These are phyloP conservation scores for Parnassius mnemosyne DNA, from an alignment of 2,888 invertebrate species.

Conservation along the genomic window DNA sequence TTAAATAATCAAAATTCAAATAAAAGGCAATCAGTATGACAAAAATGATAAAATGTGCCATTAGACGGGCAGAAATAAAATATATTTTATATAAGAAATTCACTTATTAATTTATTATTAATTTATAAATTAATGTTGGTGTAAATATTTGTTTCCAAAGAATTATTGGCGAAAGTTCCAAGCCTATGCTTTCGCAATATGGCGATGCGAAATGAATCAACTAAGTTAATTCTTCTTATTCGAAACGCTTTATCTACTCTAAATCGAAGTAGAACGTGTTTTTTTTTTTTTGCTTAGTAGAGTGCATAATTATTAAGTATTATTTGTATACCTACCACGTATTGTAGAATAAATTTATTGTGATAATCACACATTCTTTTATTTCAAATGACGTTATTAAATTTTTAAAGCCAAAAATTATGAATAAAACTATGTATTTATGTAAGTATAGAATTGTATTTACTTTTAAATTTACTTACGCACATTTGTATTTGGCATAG, in stretches of 20 bases:
- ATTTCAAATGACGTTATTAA: too few species aligned
- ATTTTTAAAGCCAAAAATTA: too few species aligned
- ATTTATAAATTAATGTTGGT: not conserved
- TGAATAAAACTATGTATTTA: too few species aligned
- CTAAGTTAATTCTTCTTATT: too few species aligned
- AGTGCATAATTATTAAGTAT: constrained; percentile 21
- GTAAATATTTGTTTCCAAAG: not conserved
- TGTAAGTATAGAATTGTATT: too few species aligned
- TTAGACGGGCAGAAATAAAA: constrained; percentile 55
- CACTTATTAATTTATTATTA: not conserved
- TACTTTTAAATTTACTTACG: too few species aligned
- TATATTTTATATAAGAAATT: not conserved
- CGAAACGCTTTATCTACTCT: too few species aligned
- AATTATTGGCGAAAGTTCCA: not conserved
- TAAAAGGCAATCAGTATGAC: not conserved
- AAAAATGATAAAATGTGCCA: constrained; percentile 58
- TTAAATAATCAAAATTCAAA: constrained; percentile 3
- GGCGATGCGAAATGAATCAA: not conserved
- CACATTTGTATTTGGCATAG: too few species aligned
- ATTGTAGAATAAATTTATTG: constrained; percentile 27
- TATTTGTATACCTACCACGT: constrained; percentile 13
- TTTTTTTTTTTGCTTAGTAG: not conserved
- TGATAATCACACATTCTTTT: constrained; percentile 19
- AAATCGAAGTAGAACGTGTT: too few species aligned
- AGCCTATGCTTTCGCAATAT: not conserved